phyloP scores from a whole-genome alignment of 2,888 invertebrate species.

The Phengaris alcon region DNA sequence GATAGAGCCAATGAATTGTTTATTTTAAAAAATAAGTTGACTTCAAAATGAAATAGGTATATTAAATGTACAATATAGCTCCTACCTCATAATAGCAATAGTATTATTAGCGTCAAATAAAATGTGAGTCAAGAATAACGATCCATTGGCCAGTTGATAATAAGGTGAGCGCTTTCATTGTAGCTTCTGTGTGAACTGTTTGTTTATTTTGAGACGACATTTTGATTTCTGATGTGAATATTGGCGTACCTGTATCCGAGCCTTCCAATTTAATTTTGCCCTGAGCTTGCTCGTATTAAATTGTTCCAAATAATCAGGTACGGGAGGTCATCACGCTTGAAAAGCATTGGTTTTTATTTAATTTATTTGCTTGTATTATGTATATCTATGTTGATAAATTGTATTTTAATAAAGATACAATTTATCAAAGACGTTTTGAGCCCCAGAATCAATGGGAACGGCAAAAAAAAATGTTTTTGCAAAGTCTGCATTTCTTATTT shows the following conservation, averaged over 20 bases:
- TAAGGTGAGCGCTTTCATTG: constrained; percentile 67
- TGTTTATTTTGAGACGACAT: constrained; percentile 36
- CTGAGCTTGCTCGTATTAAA: constrained; percentile 22
- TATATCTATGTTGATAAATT: constrained; percentile 36
- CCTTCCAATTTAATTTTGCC: constrained; percentile 22
- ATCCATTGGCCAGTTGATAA: constrained; percentile 21
- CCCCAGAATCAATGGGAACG: constrained; percentile 55
- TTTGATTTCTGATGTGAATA: constrained; percentile 30
- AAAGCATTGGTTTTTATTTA: constrained; percentile 45
- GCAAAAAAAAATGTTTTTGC: constrained; percentile 74
- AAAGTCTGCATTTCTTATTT: constrained; percentile 78
- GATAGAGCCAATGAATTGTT: constrained; percentile 19
- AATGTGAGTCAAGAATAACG: neutral
- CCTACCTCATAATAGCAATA: neutral
- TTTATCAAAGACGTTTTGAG: constrained; percentile 42
- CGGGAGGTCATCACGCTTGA: constrained; percentile 50
- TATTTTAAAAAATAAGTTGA: neutral
- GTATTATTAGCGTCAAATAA: neutral
- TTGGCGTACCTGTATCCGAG: constrained; percentile 24
- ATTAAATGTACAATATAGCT: neutral
- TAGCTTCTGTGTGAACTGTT: constrained; percentile 63
- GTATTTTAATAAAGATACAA: constrained; percentile 34
- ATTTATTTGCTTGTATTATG: constrained; percentile 38
- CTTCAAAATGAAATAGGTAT: neutral
- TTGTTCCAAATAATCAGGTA: constrained; percentile 3